Conservation (phyloP, 2,113 vertebrate genomes). For the Aix galericulata region DNA sequence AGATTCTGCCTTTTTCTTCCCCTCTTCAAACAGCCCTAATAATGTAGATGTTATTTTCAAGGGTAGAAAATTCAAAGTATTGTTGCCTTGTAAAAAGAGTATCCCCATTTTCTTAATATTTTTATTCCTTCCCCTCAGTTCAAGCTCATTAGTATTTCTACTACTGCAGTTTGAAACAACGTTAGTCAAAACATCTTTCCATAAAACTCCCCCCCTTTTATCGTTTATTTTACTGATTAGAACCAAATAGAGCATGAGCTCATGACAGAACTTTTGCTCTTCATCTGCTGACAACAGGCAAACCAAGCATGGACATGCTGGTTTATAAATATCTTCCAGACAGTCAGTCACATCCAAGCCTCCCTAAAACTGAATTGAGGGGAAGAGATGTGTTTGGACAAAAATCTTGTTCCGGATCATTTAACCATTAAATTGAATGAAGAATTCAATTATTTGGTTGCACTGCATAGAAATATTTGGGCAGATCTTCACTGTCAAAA, state of each 20-base stretch:
- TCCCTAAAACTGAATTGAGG: neutral
- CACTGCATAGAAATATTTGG: neutral
- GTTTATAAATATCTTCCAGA: slow-evolving; percentile 16
- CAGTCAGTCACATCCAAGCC: neutral
- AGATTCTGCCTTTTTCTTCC: neutral
- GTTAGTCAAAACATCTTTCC: neutral
- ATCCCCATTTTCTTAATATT: neutral
- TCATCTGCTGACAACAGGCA: neutral
- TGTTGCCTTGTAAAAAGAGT: neutral
- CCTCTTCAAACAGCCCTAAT: neutral
- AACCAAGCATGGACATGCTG: neutral
- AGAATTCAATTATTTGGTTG: neutral
- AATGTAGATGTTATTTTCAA: neutral
- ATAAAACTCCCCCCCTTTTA: neutral
- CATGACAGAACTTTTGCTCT: neutral
- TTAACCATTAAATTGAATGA: neutral
- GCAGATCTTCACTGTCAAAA: neutral
- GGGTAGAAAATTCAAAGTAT: neutral
- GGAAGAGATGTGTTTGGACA: neutral
- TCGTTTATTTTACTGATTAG: neutral
- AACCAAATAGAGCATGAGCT: slow-evolving; percentile 9
- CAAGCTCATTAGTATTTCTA: neutral
- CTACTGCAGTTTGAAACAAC: neutral
- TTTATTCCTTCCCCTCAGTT: neutral
- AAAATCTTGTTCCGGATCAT: neutral